Evolutionary conservation across 2,888 invertebrate genomes (phyloP), one percentile per base, ranked within the genome.

Genomic region (Frankliniella intonsa): DNA sequence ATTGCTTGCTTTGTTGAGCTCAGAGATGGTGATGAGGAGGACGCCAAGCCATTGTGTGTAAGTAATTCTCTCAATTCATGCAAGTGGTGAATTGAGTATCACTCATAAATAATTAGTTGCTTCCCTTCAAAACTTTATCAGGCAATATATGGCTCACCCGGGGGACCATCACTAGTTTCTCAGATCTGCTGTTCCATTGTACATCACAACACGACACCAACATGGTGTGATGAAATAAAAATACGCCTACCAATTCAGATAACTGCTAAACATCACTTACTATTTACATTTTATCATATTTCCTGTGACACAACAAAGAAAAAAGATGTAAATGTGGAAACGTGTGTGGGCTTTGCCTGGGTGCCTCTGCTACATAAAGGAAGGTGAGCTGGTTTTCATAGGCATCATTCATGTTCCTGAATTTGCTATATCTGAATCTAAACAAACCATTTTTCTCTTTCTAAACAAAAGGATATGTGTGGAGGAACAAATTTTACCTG

Each of bases 261-360:
- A 81, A 93, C 95, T 79, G 89, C 93, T 0, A 92, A 93, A 81
- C 98, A 98, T 88, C 99, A 99, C 87, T 89, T 99, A 82, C 90
- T 99, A 82, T 98, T 99, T 89, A 95, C 96, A 7, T 98, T 99
- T 89, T 94, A 95, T 87, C 99, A 99, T 88, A 95, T 99, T 83
- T 97, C 97, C 83, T 98, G 98, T 87, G 95, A 97, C 88, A 91
- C 94, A 84, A 91, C 94, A 81, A 94, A 94, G 88, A 91, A 91
- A 85, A 94, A 94, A 86, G 94, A 94, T 84, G 91, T 92, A 55
- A 92, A 92, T 83, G 91, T 94, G 22, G 95, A 95, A 87, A 94
- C 92, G 84, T 93, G 95, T 85, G 95, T 98, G 82, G 99, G 99
- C 83, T 98, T 95, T 88, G 93, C 98, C 0, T 99, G 98, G 98